A percentile compares a stretch with the other conserved stretches of the same genome.
Conservation (phyloP, 2,888 invertebrate species). For the Pocota personata region DNA sequence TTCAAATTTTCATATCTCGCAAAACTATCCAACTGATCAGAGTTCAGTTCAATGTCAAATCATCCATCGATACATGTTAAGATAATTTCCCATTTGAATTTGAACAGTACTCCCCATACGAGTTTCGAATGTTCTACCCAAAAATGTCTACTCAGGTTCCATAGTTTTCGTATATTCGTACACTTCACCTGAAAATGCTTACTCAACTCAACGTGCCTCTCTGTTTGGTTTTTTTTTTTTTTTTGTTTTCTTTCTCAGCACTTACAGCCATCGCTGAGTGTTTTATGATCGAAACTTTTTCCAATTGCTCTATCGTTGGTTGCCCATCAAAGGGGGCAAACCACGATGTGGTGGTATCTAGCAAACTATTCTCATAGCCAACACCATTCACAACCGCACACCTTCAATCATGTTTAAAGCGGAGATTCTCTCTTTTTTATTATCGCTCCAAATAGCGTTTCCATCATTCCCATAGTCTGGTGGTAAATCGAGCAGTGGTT, state of each 20-base stretch:
- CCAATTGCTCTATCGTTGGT: conserved; percentile 25
- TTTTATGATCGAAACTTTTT: conserved; percentile 62
- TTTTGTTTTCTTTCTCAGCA: background rate
- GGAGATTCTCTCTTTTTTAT: conserved; percentile 20
- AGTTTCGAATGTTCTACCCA: background rate
- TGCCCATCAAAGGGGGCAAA: conserved; percentile 6
- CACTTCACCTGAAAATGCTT: conserved; percentile 57
- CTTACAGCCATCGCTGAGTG: conserved; percentile 50
- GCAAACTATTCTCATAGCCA: conserved; percentile 5
- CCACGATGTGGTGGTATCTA: conserved; percentile 2
- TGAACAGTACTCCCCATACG: conserved; percentile 7
- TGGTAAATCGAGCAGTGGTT: conserved; percentile 37
- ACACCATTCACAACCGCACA: conserved; percentile 37
- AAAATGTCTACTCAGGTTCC: conserved; percentile 29
- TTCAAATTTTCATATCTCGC: conserved; percentile 41
- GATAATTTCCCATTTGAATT: conserved; percentile 71
- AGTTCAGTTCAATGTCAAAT: conserved; percentile 39
- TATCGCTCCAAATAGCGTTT: conserved; percentile 18
- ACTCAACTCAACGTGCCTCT: conserved; percentile 48
- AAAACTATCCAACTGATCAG: conserved; percentile 13
- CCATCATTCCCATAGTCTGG: background rate
- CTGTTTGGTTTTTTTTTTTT: background rate
- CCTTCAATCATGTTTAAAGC: conserved; percentile 42
- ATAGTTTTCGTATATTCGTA: background rate
- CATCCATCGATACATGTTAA: conserved; percentile 54